A percentile compares a stretch with the other conserved stretches of the same genome.
phyloP scores from a whole-genome alignment of 2,797 vertebrate genomes.

The Bryconaethiops microstoma region DNA sequence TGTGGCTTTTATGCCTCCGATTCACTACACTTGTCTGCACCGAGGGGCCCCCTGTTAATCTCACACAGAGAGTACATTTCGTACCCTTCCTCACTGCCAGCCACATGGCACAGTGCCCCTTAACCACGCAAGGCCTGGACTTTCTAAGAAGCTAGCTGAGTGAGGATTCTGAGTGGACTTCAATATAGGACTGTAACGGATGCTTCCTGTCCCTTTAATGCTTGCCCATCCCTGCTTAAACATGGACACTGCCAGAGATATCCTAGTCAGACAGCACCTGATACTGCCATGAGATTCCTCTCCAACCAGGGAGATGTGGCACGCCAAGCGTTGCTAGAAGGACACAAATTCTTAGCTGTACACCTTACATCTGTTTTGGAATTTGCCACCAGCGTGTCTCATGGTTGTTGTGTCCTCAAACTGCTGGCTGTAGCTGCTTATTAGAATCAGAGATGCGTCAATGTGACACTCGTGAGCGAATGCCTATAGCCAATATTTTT shows the following conservation, averaged over 20 bases:
- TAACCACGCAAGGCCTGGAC: background rate
- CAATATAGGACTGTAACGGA: background rate
- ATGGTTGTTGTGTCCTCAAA: background rate
- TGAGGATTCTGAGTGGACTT: conserved; percentile 16
- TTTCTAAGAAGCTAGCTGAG: conserved; percentile 42
- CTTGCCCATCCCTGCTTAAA: conserved; percentile 3
- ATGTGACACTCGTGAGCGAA: too few relatives aligned
- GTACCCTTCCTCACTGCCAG: conserved; percentile 18
- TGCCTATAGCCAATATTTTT: too few relatives aligned
- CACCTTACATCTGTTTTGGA: conserved; percentile 31
- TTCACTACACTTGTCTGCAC: conserved; percentile 24
- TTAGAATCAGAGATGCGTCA: background rate
- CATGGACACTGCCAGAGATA: conserved; percentile 5
- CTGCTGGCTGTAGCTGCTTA: background rate
- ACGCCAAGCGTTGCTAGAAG: conserved; percentile 38
- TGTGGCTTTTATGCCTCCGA: conserved; percentile 16
- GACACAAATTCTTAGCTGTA: conserved; percentile 11
- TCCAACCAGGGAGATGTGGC: conserved; percentile 19
- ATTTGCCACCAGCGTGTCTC: conserved; percentile 11
- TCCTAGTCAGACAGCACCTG: conserved; percentile 27
- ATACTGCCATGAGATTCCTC: conserved; percentile 25
- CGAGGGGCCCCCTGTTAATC: background rate
- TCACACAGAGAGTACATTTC: conserved; percentile 4
- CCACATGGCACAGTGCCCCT: background rate
- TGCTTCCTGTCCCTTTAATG: conserved; percentile 11